Evolutionary conservation across 2,113 vertebrate genomes (phyloP), one percentile per base, ranked within the genome.

Genomic region (Alligator sinensis): DNA sequence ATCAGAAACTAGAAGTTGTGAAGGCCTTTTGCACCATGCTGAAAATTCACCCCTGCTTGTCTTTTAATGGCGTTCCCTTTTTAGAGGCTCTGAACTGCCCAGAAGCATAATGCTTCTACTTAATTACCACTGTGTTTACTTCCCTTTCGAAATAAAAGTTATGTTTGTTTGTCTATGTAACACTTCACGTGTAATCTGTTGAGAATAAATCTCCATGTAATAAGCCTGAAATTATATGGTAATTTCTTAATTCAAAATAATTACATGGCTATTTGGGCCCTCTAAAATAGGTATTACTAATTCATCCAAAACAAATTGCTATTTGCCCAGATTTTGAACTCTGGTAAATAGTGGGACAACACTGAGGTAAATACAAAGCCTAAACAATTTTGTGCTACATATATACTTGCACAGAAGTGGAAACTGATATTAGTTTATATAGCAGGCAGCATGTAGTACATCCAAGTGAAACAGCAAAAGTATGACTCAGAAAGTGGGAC

Each of bases 211-310:
- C 88, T 34, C 94, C 91, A 82, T 86, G 92, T 97, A 97, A 97
- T 97, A 93, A 97, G 90, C 89, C 84, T 91, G 91, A 95, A 96
- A 97, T 91, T 82, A 93, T 96, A 96, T 88, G 89, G 91, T 94
- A 97, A 96, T 97, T 97, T 94, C 92, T 96, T 95, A 95, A 97
- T 94, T 96, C 90, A 94, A 96, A 97, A 95, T 95, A 96, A 97
- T 97, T 97, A 96, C 94, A 97, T 84, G 97, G 94, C 74, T 96
- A 96, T 97, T 94, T 96, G 70, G 94, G 93, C 76, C 89, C 85
- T 96, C 84, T 93, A 89, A 96, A 97, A 91, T 79, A 86, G 80
- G 91, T 95, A 93, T 96, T 96, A 93, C 89, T 96, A 92, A 96
- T 86, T 96, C 96, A 96, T 92, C 91, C 92, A 89, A 95, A 96